phyloP scores from a whole-genome alignment of 2,113 vertebrate genomes.

The Oxyruncus cristatus region DNA sequence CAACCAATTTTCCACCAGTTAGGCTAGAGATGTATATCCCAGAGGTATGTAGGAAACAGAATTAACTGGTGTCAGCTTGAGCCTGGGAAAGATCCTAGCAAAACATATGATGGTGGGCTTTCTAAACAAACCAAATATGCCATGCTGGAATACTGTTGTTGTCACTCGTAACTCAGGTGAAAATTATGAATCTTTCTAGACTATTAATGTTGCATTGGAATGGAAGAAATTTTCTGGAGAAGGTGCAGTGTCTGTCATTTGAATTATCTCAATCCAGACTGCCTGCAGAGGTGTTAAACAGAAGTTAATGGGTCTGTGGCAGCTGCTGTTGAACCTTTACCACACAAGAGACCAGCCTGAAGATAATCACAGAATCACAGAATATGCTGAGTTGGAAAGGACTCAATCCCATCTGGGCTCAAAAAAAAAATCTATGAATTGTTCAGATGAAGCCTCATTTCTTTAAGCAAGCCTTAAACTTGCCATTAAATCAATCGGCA shows the following conservation, averaged over 20 bases:
- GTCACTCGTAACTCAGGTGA: background rate
- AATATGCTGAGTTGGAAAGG: background rate
- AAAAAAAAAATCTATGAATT: background rate
- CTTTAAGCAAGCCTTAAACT: background rate
- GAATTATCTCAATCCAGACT: background rate
- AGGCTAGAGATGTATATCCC: slow-evolving; percentile 65
- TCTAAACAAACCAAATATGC: background rate
- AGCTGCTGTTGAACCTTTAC: background rate
- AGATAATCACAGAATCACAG: background rate
- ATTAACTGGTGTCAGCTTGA: slow-evolving; percentile 13
- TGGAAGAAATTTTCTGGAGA: background rate
- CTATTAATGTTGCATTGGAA: background rate
- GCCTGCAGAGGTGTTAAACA: background rate
- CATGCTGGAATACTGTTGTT: background rate
- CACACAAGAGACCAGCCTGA: background rate
- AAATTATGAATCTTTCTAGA: background rate
- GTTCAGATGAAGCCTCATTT: background rate
- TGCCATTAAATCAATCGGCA: background rate
- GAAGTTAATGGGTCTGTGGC: background rate
- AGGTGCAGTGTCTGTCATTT: background rate
- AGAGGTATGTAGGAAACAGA: slow-evolving; percentile 6
- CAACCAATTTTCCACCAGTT: slow-evolving; percentile 77
- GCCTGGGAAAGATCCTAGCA: background rate
- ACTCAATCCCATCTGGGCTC: background rate
- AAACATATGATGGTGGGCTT: background rate